A percentile compares a stretch with the other conserved stretches of the same genome.
Conservation (phyloP, 2,888 invertebrate species). For the Cyclophora punctaria region DNA sequence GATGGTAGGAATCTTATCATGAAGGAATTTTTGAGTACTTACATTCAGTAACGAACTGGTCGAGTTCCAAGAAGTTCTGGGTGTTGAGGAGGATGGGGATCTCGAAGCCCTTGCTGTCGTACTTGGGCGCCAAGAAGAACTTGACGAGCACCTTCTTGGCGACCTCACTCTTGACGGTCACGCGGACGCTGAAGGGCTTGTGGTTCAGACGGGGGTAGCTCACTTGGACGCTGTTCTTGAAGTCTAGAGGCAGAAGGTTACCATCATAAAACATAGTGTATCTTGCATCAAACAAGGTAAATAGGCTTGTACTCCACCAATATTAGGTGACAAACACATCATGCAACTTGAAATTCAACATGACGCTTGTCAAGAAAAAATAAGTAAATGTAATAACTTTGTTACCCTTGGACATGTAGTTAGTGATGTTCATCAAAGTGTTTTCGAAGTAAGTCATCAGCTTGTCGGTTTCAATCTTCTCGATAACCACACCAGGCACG, state of each 20-base stretch:
- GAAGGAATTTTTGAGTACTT: not conserved
- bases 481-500: conserved; percentile 76
- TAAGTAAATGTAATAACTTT: no score
- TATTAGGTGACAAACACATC: no score
- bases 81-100: conserved; percentile 70
- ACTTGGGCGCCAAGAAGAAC: conserved; percentile 82
- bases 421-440: conserved; percentile 76
- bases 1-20: no score
- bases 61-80: conserved; percentile 75
- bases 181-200: conserved; percentile 78
- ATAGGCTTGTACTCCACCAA: no score
- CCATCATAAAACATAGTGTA: no score
- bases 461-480: conserved; percentile 78
- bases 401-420: conserved; percentile 1
- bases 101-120: conserved; percentile 71
- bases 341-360: no score
- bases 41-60: conserved; percentile 65
- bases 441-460: conserved; percentile 81
- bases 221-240: conserved; percentile 65
- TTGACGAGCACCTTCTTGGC: conserved; percentile 69
- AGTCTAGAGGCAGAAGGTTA: no score
- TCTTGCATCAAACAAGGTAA: no score
- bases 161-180: conserved; percentile 75
- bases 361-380: no score
- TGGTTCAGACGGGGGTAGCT: conserved; percentile 81